These are phyloP conservation scores for Diglossa brunneiventris DNA, from an alignment of 2,113 vertebrate genomes.

Conservation along the genomic window DNA sequence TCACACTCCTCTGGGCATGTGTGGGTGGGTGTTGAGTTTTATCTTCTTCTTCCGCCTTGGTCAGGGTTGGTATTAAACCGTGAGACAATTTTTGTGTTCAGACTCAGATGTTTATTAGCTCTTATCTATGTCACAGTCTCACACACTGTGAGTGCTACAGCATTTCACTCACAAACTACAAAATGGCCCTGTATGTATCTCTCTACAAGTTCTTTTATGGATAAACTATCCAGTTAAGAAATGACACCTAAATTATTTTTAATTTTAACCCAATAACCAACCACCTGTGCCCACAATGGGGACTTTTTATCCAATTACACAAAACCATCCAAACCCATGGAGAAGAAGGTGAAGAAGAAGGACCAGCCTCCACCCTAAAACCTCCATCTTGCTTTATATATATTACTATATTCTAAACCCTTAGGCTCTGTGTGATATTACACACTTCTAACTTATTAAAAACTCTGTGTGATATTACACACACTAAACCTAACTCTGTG, in stretches of 20 bases:
- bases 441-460: no score
- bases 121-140: neutral
- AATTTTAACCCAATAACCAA: neutral
- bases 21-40: neutral
- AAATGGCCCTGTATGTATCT: neutral
- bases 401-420: neutral
- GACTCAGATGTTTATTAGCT: neutral
- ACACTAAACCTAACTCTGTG: no score
- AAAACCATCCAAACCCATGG: neutral
- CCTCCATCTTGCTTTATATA: neutral
- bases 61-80: neutral
- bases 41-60: neutral
- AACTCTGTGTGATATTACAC: no score
- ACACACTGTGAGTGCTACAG: neutral
- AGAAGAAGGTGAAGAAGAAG: neutral
- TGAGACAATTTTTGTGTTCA: neutral
- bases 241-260: neutral
- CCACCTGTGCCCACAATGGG: neutral
- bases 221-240: neutral
- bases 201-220: neutral
- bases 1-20: fast-evolving
- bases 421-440: neutral
- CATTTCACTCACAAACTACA: neutral
- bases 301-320: neutral
- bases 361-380: neutral